phyloP scores from a whole-genome alignment of 2,888 invertebrate species.

The Deladenus siricidicola region DNA sequence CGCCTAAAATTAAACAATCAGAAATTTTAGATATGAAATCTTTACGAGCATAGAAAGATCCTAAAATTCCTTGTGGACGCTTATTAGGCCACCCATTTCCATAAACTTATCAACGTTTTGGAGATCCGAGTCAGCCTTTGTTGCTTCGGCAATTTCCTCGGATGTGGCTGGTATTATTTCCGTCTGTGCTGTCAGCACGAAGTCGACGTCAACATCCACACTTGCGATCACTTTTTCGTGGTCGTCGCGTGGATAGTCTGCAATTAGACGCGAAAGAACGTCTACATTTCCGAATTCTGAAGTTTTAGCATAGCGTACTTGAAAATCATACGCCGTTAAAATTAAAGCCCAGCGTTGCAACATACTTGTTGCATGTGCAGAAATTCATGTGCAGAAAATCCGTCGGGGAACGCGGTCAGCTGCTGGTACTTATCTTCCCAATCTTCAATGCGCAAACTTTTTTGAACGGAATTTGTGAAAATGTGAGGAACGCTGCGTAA shows the following conservation, averaged over 20 bases:
- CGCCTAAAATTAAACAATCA: slow-evolving; percentile 30
- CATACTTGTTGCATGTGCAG: neutral
- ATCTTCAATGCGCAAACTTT: no score
- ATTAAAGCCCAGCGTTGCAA: neutral
- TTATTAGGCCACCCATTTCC: slow-evolving; percentile 5
- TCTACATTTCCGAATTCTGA: neutral
- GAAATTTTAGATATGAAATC: neutral
- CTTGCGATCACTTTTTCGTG: slow-evolving; percentile 2
- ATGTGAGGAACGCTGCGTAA: no score
- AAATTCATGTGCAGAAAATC: neutral
- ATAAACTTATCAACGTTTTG: neutral
- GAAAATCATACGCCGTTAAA: neutral
- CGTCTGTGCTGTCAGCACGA: neutral
- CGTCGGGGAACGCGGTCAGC: no score
- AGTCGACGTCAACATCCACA: neutral
- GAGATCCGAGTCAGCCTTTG: neutral
- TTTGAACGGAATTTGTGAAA: no score
- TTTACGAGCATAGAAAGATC: neutral
- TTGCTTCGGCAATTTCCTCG: neutral
- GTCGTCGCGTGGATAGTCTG: neutral
- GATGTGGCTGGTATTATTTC: slow-evolving; percentile 3
- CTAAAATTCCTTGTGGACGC: neutral
- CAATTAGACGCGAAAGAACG: neutral
- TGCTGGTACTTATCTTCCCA: no score
- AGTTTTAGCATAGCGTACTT: neutral